Evolutionary conservation across 2,797 vertebrate species (phyloP), one percentile per base, ranked within the genome.

Genomic region (Anas acuta): DNA sequence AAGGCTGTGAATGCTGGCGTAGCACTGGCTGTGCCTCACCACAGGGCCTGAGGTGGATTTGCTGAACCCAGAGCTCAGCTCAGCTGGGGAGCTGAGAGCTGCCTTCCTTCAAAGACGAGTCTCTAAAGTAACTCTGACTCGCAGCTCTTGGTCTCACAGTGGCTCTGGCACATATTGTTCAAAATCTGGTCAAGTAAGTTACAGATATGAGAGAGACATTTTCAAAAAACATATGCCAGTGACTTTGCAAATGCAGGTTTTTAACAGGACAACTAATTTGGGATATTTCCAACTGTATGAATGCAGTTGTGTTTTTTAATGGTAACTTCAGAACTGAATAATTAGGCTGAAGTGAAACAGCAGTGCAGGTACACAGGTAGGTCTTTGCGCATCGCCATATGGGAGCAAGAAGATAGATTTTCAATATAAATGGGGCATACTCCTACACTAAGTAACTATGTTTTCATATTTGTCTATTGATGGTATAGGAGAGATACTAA

Each of bases 11-110:
- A 53, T 20, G 28, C 43, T 37, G 51, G 47, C 9, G 6, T 53
- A 3, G 25, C 0, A 0, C 35, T 84, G 35, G 45, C n/a, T n/a
- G 6, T 83, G 73, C 37, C 62, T 73, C 47, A 19, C 56, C 53
- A 23, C 37, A 54, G 51, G 64, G 51, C 23, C 69, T 28, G 61
- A 35, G 43, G 28, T 33, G 18, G 37, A 2, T 64, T 35, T 78
- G 67, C 43, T 43, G 43, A 12, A 41, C 4, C 30, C n/a, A 41
- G 22, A 81, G 60, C 71, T 71, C 71, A 51, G 35, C 65, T 60
- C 21, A 57, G 26, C 41, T 32, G 35, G 11, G 45, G 3, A 13
- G 26, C 33, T 58, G 57, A 17, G 30, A 80, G 58, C 51, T 80
- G 75, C 75, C 89, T 84, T 70, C 37, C 37, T 70, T 74, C 56